Conservation (phyloP, 2,113 vertebrate species). For the Sigmodon hispidus region DNA sequence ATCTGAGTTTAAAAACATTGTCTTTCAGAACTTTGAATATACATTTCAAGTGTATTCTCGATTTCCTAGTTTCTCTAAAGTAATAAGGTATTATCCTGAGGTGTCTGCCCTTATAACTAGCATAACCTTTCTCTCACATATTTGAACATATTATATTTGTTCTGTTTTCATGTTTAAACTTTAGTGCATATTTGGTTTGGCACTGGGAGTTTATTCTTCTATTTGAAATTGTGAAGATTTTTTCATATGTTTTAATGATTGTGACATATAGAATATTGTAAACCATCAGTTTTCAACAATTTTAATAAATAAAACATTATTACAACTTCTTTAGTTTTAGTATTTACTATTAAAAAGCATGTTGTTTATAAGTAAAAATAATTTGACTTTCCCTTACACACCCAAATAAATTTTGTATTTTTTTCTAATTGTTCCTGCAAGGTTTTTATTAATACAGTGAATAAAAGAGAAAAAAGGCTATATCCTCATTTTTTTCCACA, state of each 20-base stretch:
- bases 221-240: background rate
- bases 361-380: background rate
- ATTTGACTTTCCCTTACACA: background rate
- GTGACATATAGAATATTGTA: background rate
- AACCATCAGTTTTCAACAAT: background rate
- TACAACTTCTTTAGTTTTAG: background rate
- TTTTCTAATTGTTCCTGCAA: background rate
- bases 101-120: background rate
- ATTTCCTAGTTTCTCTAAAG: background rate
- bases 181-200: background rate
- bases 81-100: background rate
- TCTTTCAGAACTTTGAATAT: background rate
- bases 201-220: background rate
- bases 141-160: background rate
- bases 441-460: background rate
- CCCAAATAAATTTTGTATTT: background rate
- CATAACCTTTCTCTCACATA: background rate
- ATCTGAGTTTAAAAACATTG: background rate
- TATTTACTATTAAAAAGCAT: background rate
- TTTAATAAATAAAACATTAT: background rate
- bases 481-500: background rate
- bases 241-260: background rate
- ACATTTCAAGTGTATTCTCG: background rate
- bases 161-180: background rate
- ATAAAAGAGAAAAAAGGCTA: background rate